Evolutionary conservation across 2,888 invertebrate genomes (phyloP).

Genomic region (Adineta ricciae): DNA sequence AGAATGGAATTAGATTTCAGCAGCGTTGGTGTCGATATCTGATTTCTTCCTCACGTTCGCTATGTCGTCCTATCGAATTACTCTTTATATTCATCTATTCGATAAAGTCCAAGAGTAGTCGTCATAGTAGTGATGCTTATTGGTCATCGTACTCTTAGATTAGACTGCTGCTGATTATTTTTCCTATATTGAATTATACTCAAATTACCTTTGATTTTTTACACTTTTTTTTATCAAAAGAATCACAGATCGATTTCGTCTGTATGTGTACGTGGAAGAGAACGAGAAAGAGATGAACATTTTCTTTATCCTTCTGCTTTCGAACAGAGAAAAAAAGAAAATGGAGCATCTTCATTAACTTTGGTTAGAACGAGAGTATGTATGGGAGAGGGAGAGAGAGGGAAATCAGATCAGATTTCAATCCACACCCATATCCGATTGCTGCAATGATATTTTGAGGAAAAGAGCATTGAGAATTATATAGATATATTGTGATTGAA

Average conservation of each 20-base stretch:
- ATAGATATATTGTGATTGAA: background rate
- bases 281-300: background rate
- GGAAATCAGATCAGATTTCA: background rate
- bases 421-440: conserved; percentile 1
- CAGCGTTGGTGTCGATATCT: conserved; percentile 15
- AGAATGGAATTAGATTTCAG: conserved; percentile 13
- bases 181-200: conserved; percentile 6
- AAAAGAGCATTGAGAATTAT: conserved; percentile 5
- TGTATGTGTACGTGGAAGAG: background rate
- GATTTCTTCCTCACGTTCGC: conserved; percentile 15
- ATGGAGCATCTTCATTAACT: conserved; percentile 11
- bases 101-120: background rate
- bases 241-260: background rate
- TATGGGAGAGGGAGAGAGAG: background rate
- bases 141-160: conserved; percentile 9
- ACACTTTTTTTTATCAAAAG: background rate
- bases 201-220: conserved; percentile 9
- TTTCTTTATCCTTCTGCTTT: background rate
- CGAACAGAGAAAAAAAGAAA: background rate
- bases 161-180: background rate
- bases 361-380: background rate
- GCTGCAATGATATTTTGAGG: conserved; percentile 5
- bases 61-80: conserved; percentile 9
- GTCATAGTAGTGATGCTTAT: background rate
- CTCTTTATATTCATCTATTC: conserved; percentile 9